Evolutionary conservation across 1,140 invertebrate genomes (phyloP).

Genomic region (Hyles euphorbiae): DNA sequence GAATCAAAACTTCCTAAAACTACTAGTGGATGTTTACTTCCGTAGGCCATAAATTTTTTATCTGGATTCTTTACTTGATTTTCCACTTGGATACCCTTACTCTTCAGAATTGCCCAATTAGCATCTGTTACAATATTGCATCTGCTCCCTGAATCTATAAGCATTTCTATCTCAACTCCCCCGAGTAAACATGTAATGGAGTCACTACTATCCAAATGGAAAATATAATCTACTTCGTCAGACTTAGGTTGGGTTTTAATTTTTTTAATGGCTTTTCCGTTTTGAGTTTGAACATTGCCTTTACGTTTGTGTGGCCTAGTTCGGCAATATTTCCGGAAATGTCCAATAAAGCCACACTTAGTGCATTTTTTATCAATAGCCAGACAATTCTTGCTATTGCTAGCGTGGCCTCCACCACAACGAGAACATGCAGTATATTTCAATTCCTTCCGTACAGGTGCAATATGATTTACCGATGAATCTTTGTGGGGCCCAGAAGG

Average conservation of each 20-base stretch:
- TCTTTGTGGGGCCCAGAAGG: slow-evolving; percentile 5
- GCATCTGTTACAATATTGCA: slow-evolving; percentile 29
- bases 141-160: slow-evolving; percentile 34
- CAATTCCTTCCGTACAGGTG: not conserved
- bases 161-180: slow-evolving; percentile 5
- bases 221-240: slow-evolving; percentile 20
- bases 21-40: slow-evolving; percentile 14
- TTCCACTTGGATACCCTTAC: slow-evolving; percentile 9
- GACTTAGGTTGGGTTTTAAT: not conserved
- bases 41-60: slow-evolving; percentile 25
- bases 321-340: slow-evolving; percentile 18
- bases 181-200: slow-evolving; percentile 21
- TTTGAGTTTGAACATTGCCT: slow-evolving; percentile 3
- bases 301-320: slow-evolving; percentile 7
- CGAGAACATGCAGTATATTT: slow-evolving; percentile 2
- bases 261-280: slow-evolving; percentile 7
- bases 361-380: slow-evolving; percentile 23
- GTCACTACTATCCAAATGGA: slow-evolving; percentile 22
- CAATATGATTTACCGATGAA: not conserved
- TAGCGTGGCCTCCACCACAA: slow-evolving; percentile 7
- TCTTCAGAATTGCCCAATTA: slow-evolving; percentile 27
- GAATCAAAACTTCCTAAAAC: slow-evolving; percentile 25
- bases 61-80: slow-evolving; percentile 24
- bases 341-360: slow-evolving; percentile 24
- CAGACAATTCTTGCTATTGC: slow-evolving; percentile 10